Conservation (phyloP, 2,888 invertebrate species). For the Apoderus coryli region DNA sequence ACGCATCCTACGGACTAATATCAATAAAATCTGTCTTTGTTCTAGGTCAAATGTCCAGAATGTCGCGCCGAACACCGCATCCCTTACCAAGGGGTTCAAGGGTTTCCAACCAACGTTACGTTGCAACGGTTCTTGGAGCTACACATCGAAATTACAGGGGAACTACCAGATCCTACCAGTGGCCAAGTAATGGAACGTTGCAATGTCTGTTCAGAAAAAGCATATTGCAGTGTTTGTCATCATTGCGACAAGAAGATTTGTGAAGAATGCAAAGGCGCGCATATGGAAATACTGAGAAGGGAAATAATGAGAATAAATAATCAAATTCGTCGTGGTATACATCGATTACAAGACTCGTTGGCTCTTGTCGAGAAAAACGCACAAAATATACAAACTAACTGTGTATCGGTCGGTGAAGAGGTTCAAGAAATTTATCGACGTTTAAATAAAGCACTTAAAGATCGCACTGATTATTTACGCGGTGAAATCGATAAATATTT, state of each 20-base stretch:
- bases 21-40: conserved; percentile 10
- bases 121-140: conserved; percentile 87
- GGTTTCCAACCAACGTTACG: conserved; percentile 93
- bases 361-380: conserved; percentile 79
- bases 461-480: conserved; percentile 73
- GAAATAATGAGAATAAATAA: conserved; percentile 33
- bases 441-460: conserved; percentile 76
- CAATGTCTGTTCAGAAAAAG: conserved; percentile 85
- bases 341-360: conserved; percentile 76
- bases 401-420: conserved; percentile 80
- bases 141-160: conserved; percentile 84
- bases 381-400: conserved; percentile 75
- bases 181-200: conserved; percentile 89
- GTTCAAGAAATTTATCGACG: conserved; percentile 85
- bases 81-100: conserved; percentile 87
- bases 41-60: conserved; percentile 92
- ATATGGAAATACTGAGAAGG: conserved; percentile 87
- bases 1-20: too few relatives aligned
- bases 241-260: conserved; percentile 98
- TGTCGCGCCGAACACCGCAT: conserved; percentile 94
- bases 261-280: conserved; percentile 89
- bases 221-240: conserved; percentile 74
- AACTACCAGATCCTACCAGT: conserved; percentile 79
- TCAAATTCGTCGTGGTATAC: conserved; percentile 67
- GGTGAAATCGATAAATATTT: conserved; percentile 87